Evolutionary conservation across 2,797 vertebrate species (phyloP).

Genomic region (Pseudocheirus occidentalis): DNA sequence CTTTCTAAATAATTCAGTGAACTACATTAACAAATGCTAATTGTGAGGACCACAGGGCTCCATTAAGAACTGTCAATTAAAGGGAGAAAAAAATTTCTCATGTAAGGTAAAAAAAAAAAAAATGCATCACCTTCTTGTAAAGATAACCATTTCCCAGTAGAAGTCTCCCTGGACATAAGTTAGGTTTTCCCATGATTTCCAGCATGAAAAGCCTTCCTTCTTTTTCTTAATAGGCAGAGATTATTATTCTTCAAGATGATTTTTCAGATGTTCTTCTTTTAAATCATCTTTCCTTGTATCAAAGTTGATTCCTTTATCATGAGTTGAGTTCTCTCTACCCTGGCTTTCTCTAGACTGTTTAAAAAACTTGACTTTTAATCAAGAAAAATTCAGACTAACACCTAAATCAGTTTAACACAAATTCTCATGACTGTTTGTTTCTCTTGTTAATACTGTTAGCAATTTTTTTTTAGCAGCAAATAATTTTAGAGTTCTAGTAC

Average conservation of each 20-base stretch:
- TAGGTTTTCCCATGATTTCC: background rate
- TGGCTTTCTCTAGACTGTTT: conserved; percentile 15
- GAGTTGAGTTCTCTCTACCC: conserved; percentile 10
- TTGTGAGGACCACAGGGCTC: background rate
- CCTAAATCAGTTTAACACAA: conserved; percentile 22
- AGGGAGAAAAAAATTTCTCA: background rate
- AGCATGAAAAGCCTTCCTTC: background rate
- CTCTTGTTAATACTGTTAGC: conserved; percentile 38
- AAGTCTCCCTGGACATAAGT: background rate
- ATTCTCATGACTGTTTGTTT: background rate
- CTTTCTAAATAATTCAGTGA: background rate
- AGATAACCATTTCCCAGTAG: background rate
- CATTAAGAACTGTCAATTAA: background rate
- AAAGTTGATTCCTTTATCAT: conserved; percentile 32
- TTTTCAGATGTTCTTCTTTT: background rate
- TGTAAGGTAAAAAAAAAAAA: background rate
- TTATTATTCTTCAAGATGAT: background rate
- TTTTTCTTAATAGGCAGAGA: background rate
- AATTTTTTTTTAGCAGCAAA: background rate
- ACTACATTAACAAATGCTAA: background rate
- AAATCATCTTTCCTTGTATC: background rate
- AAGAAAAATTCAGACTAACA: conserved; percentile 38
- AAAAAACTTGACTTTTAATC: conserved; percentile 32
- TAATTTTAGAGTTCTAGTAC: conserved; percentile 26
- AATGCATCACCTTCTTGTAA: background rate